These are phyloP conservation scores for Myiozetetes cayanensis DNA, from an alignment of 2,113 vertebrate genomes.

Conservation along the genomic window DNA sequence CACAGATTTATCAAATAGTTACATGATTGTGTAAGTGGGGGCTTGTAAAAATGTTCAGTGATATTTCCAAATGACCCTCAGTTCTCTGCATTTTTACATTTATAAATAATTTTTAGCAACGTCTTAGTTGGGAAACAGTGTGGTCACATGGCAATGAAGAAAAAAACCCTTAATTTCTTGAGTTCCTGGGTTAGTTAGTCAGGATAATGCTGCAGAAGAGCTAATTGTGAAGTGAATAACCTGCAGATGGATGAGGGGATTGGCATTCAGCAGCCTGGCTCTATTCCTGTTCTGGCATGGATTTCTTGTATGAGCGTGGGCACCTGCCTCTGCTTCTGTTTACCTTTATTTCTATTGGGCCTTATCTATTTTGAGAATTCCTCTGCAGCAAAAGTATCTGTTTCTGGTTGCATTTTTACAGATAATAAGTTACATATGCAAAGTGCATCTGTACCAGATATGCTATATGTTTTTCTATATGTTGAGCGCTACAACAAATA, in stretches of 20 bases:
- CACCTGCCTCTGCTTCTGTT: neutral
- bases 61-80: neutral
- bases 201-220: neutral
- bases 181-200: neutral
- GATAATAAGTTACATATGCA: neutral
- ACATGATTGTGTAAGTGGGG: fast-evolving
- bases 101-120: neutral
- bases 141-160: neutral
- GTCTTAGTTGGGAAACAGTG: neutral
- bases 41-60: neutral
- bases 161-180: neutral
- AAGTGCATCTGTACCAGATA: neutral
- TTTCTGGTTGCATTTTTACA: neutral
- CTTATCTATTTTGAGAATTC: neutral
- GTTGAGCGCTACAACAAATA: neutral
- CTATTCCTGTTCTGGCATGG: neutral
- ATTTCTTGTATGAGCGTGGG: neutral
- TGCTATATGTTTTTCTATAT: neutral
- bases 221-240: neutral
- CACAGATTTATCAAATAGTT: neutral
- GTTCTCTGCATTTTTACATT: neutral
- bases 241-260: neutral
- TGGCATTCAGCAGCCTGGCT: neutral
- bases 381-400: neutral
- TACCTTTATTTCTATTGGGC: neutral